Percentiles rank a stretch among this genome's conserved stretches.
Evolutionary conservation across 2,888 invertebrate species (phyloP).

Genomic region (Pseudanteris insignis): DNA sequence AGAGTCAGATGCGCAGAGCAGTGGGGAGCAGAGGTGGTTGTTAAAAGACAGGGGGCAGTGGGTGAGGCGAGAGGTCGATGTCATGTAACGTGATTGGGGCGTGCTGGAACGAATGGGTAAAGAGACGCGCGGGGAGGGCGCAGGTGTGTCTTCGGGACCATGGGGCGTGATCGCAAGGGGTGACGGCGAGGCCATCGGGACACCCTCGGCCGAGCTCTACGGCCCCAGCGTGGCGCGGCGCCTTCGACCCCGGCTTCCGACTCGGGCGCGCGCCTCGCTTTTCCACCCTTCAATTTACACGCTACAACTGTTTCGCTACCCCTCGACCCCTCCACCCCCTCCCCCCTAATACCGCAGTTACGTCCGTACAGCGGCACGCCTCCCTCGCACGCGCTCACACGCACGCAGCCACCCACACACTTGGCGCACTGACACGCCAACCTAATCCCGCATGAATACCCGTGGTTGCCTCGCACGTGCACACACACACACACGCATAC

Average conservation of each 20-base stretch:
- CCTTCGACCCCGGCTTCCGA: constrained; percentile 18
- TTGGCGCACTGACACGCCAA: constrained; percentile 4
- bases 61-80: too few species aligned
- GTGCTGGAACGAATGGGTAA: constrained; percentile 46
- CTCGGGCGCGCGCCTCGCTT: constrained; percentile 32
- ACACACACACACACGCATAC: constrained; percentile 5
- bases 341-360: constrained; percentile 23
- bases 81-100: constrained; percentile 48
- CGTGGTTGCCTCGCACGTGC: too few species aligned
- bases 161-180: constrained; percentile 48
- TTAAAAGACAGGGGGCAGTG: too few species aligned
- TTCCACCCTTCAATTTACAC: constrained; percentile 49
- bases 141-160: constrained; percentile 54
- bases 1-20: too few species aligned
- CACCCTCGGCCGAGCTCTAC: constrained; percentile 35
- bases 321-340: constrained; percentile 36
- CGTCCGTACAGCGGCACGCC: constrained; percentile 40
- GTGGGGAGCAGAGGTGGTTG: not conserved
- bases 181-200: constrained; percentile 40
- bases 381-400: constrained; percentile 15
- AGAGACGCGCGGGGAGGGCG: constrained; percentile 43
- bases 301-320: constrained; percentile 52
- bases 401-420: too few species aligned
- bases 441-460: constrained; percentile 14
- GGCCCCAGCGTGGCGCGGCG: constrained; percentile 9